A percentile compares a stretch with the other conserved stretches of the same genome.
phyloP scores from a whole-genome alignment of 2,797 vertebrate genomes.

The Triplophysa bombifrons region DNA sequence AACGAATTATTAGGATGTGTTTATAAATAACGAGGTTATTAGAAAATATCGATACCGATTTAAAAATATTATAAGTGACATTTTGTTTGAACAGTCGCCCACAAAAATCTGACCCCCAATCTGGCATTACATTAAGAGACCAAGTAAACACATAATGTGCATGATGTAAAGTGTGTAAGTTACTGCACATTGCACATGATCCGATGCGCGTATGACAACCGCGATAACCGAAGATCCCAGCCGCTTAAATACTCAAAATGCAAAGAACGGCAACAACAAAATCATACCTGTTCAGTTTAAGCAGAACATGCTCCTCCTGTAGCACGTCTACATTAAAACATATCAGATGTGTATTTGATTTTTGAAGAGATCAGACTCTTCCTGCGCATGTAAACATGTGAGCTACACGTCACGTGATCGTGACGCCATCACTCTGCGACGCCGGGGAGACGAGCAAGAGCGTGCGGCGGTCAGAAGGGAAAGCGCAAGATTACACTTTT shows the following conservation, averaged over 20 bases:
- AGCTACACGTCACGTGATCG: not conserved
- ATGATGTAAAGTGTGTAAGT: not conserved
- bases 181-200: not conserved
- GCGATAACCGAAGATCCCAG: not conserved
- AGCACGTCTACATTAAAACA: conserved; percentile 15
- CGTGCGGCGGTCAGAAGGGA: not conserved
- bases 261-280: not conserved
- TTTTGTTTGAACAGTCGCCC: too few relatives aligned
- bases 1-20: too few relatives aligned
- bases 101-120: not conserved
- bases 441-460: not conserved
- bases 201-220: not conserved
- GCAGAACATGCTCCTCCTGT: not conserved
- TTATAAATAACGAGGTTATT: too few relatives aligned
- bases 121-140: not conserved
- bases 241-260: not conserved
- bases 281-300: conserved; percentile 19
- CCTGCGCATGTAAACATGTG: conserved; percentile 29
- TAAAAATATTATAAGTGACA: too few relatives aligned
- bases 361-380: conserved; percentile 2
- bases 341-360: not conserved
- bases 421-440: conserved; percentile 39
- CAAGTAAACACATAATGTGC: not conserved
- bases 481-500: conserved; percentile 10
- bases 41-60: too few relatives aligned